phyloP scores from a whole-genome alignment of 2,888 invertebrate species.

The Toxonevra muliebris region DNA sequence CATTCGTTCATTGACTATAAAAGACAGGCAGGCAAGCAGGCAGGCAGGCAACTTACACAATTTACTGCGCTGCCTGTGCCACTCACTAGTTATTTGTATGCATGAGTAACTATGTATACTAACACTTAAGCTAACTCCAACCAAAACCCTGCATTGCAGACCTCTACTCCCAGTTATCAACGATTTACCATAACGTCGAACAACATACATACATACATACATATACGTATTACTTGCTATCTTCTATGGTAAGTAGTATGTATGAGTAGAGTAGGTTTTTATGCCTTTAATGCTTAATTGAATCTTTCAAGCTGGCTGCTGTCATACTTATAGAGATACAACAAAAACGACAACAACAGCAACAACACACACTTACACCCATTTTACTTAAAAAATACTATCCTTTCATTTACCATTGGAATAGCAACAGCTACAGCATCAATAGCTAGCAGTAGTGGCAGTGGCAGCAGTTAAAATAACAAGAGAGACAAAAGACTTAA shows the following conservation, averaged over 20 bases:
- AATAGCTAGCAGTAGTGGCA: not conserved
- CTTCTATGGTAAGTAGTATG: not conserved
- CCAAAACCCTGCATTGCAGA: too few relatives aligned
- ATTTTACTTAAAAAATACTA: not conserved
- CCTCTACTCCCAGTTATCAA: too few relatives aligned
- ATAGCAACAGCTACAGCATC: not conserved
- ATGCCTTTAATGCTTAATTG: slow-evolving; percentile 45
- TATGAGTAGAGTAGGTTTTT: slow-evolving; percentile 12
- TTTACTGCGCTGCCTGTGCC: too few relatives aligned
- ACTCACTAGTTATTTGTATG: too few relatives aligned
- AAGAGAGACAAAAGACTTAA: slow-evolving; percentile 1
- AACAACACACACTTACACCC: slow-evolving; percentile 10
- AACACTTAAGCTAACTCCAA: too few relatives aligned
- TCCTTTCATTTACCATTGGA: not conserved
- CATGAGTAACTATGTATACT: too few relatives aligned
- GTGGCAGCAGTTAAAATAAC: not conserved
- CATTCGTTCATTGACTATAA: too few relatives aligned
- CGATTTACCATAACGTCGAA: slow-evolving; percentile 21
- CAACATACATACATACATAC: slow-evolving; percentile 6
- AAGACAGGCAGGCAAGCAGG: too few relatives aligned
- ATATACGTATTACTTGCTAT: not conserved
- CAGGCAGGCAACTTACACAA: too few relatives aligned
- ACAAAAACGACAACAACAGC: slow-evolving; percentile 19
- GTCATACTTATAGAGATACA: not conserved
- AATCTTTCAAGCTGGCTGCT: slow-evolving; percentile 37